Base-by-base conservation (phyloP, 2,797 vertebrate species). In the Eospalax fontanierii region DNA sequence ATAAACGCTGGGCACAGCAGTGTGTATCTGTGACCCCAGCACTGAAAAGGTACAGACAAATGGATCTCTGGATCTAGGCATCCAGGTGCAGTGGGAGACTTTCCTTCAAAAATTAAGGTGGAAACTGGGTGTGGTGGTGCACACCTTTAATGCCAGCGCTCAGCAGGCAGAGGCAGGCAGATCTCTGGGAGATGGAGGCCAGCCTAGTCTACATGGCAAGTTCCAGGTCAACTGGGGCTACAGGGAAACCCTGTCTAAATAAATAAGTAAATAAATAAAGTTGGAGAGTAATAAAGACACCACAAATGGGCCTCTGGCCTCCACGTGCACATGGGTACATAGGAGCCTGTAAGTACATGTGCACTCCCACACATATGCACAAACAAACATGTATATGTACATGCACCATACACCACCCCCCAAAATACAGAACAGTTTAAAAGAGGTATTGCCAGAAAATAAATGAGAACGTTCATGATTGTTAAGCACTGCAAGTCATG, bases 381-480 rank as follows among this genome's bases (percentile, higher is more conserved):
- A 54, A 4, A 12, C 15, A 54, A 4, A 33, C 40, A 66, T 12
- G 6, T 16, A 78, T 2, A 78, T 24, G 8, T 26, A 63, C 61
- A 63, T 63, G 61, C 21, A 63, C 24, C 61, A 63, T 26, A 26
- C 8, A 26, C 61, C n/a, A n/a, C 22, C 61, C 19, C 16, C 5
- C 16, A 79, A 85, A 90, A 89, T 28, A 61, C 2, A 81, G 68
- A 73, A 91, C 87, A 93, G 50, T 84, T 65, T 84, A 74, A 82
- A 74, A 89, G 81, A 84, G 54, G 33, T 46, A 71, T 89, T 89
- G 16, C 57, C 87, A 79, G 80, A 87, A 95, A 95, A 87, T 26
- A 90, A 92, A 81, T 71, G 76, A 92, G 87, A 79, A 21, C 65
- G 18, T 59, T 89, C 73, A 5, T 11, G 81, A 79, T 38, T 26